phyloP scores from a whole-genome alignment of 2,113 vertebrate species.

The Lonchura striata region DNA sequence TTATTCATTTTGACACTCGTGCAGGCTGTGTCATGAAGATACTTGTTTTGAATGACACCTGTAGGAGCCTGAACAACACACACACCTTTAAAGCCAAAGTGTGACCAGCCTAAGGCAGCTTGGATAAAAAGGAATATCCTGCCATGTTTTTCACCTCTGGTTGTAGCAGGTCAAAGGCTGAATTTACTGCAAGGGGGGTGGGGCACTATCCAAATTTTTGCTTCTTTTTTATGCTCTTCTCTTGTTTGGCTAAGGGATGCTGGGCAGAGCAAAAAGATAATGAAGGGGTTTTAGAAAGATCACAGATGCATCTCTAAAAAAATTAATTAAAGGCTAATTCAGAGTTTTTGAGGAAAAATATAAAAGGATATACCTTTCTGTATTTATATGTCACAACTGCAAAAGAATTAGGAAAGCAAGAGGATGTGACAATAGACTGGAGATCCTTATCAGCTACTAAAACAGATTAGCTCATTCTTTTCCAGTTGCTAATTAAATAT shows the following conservation, averaged over 20 bases:
- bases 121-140: neutral
- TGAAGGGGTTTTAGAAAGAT: neutral
- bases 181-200: neutral
- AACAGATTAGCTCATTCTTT: neutral
- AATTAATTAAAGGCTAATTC: neutral
- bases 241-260: neutral
- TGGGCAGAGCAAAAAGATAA: neutral
- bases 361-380: neutral
- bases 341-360: neutral
- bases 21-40: neutral
- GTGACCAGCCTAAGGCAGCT: neutral
- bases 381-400: neutral
- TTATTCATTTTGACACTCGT: neutral
- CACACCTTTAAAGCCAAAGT: neutral
- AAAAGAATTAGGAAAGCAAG: neutral
- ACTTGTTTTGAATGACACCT: neutral
- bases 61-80: neutral
- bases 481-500: neutral
- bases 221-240: neutral
- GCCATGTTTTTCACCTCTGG: neutral
- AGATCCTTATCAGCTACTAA: neutral
- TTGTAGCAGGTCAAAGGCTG: neutral
- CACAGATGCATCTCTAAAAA: neutral
- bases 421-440: neutral
- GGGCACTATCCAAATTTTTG: neutral